phyloP scores from a whole-genome alignment of 2,113 vertebrate genomes.

The Poeciliopsis retropinna region DNA sequence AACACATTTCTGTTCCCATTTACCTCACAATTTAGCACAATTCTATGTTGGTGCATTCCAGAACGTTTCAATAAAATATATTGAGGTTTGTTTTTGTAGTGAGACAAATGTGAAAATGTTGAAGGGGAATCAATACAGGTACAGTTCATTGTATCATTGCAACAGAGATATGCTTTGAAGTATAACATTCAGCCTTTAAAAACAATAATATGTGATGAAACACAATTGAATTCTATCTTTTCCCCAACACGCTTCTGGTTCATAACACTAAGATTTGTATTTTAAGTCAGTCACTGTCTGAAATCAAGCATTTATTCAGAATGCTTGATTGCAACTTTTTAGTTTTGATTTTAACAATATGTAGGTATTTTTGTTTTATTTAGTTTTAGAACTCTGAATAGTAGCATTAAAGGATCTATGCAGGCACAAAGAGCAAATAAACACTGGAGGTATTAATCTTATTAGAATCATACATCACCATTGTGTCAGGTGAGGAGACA shows the following conservation, averaged over 20 bases:
- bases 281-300: conserved; percentile 22
- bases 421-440: conserved; percentile 66
- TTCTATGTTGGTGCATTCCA: background rate
- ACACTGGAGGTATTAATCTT: conserved; percentile 89
- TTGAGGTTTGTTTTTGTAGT: background rate
- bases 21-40: background rate
- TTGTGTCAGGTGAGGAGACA: conserved; percentile 94
- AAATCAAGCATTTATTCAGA: conserved; percentile 30
- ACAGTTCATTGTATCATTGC: background rate
- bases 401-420: conserved; percentile 66
- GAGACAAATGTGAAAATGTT: background rate
- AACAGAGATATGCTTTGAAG: background rate
- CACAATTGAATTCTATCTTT: background rate
- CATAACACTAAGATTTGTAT: conserved; percentile 27
- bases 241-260: conserved; percentile 3
- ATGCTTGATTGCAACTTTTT: conserved; percentile 17
- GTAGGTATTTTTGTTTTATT: conserved; percentile 7
- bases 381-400: conserved; percentile 53
- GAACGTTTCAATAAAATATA: background rate
- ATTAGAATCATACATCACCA: conserved; percentile 95
- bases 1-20: background rate
- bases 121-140: no score
- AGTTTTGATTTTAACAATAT: conserved; percentile 12
- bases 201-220: background rate
- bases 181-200: background rate